Conservation (phyloP, 1,140 invertebrate species). For the Drosophila pachea region DNA sequence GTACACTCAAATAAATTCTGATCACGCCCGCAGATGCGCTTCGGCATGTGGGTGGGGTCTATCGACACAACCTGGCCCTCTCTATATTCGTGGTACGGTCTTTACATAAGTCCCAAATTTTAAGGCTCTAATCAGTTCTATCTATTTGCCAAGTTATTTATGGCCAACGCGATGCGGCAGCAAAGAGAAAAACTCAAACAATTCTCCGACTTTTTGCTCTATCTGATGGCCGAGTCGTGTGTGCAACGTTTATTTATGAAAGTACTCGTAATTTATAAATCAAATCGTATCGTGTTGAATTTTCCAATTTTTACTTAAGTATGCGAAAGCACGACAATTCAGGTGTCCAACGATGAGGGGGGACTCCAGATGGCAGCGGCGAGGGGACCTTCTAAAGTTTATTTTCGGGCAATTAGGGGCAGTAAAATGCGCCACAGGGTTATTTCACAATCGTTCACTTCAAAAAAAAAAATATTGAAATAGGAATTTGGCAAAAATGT, state of each 20-base stretch:
- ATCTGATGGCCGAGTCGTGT: slow-evolving; percentile 33
- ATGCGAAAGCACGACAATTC: slow-evolving; percentile 19
- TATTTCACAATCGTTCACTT: background rate
- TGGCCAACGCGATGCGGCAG: slow-evolving; percentile 24
- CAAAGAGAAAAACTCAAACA: slow-evolving; percentile 23
- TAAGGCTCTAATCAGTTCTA: slow-evolving; percentile 54
- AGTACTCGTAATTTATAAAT: slow-evolving; percentile 42
- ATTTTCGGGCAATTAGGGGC: too few relatives aligned
- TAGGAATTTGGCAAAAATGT: too few relatives aligned
- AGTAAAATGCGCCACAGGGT: too few relatives aligned
- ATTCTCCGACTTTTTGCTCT: slow-evolving; percentile 21
- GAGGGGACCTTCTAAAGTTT: background rate
- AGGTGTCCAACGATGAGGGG: background rate
- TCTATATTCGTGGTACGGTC: slow-evolving; percentile 13
- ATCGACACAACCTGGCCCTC: background rate
- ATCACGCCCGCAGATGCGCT: slow-evolving; percentile 17
- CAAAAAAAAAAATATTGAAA: too few relatives aligned
- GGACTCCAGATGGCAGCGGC: background rate
- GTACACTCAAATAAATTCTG: slow-evolving; percentile 28
- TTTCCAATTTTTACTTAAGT: slow-evolving; percentile 35
- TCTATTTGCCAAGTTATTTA: slow-evolving; percentile 51
- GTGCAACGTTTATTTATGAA: slow-evolving; percentile 43
- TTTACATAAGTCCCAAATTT: slow-evolving; percentile 36
- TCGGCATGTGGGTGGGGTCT: slow-evolving; percentile 4
- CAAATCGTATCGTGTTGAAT: slow-evolving; percentile 34